Evolutionary conservation across 2,888 invertebrate species (phyloP).

Genomic region (Diarsia dahlii): DNA sequence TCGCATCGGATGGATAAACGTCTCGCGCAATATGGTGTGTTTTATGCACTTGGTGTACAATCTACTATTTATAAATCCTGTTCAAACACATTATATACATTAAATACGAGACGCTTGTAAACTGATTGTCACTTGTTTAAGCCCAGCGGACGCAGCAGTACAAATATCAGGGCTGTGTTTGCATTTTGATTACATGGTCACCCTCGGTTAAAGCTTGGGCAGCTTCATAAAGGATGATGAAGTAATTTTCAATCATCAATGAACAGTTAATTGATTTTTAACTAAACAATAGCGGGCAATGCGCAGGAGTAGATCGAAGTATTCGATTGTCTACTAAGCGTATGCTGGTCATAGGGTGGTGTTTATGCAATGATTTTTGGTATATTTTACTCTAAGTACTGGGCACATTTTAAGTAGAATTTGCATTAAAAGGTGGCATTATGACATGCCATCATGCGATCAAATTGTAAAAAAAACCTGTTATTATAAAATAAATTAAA

Average conservation of each 20-base stretch:
- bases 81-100: neutral
- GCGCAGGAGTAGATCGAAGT: conserved; percentile 7
- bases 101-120: neutral
- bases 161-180: neutral
- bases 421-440: neutral
- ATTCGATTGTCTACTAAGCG: neutral
- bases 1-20: no score
- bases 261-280: conserved; percentile 13
- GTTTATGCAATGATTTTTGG: neutral
- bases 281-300: neutral
- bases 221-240: neutral
- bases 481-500: neutral
- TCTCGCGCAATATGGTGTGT: no score
- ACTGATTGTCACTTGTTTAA: neutral
- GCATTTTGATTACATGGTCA: conserved; percentile 9
- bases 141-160: neutral
- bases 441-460: neutral
- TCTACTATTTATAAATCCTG: neutral
- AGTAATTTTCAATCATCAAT: conserved; percentile 14
- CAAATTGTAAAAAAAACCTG: neutral
- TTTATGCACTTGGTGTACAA: no score
- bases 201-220: neutral
- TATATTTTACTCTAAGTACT: no score
- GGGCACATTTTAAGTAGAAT: neutral
- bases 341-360: no score